These are phyloP conservation scores for Stenotaenia linearis DNA, from an alignment of 2,888 invertebrate genomes.

Conservation along the genomic window DNA sequence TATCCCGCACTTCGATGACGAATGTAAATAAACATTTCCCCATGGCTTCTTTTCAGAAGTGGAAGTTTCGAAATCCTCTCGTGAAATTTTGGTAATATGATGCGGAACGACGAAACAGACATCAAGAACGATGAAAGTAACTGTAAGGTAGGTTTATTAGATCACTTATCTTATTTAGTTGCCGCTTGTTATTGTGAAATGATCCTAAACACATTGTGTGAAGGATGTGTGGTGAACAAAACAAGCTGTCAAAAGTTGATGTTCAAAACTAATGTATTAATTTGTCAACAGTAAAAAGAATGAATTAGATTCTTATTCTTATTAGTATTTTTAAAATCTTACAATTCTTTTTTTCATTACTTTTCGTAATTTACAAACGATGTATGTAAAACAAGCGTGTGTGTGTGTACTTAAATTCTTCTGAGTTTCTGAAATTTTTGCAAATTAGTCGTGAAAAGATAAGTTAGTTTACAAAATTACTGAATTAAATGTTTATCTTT, in stretches of 20 bases:
- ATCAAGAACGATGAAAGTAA: background rate
- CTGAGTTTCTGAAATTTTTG: too few relatives aligned
- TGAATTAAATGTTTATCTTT: too few relatives aligned
- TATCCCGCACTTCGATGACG: background rate
- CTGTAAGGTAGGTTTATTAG: background rate
- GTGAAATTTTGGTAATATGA: background rate
- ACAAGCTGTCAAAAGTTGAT: background rate
- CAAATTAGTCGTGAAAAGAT: too few relatives aligned
- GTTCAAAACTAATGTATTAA: background rate
- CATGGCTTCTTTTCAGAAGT: background rate
- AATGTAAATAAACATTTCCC: background rate
- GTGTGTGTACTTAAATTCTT: too few relatives aligned
- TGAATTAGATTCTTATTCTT: too few relatives aligned
- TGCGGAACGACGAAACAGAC: background rate
- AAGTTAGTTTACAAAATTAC: too few relatives aligned
- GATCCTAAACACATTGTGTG: background rate
- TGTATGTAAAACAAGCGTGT: too few relatives aligned
- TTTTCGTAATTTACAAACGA: too few relatives aligned
- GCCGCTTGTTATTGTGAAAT: background rate
- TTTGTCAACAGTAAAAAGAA: too few relatives aligned
- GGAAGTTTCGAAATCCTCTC: background rate
- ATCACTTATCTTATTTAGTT: background rate
- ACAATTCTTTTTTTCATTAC: too few relatives aligned
- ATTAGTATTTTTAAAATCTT: too few relatives aligned
- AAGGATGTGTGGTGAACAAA: background rate